phyloP scores from a whole-genome alignment of 2,888 invertebrate genomes.

The Capitulum mitella region DNA sequence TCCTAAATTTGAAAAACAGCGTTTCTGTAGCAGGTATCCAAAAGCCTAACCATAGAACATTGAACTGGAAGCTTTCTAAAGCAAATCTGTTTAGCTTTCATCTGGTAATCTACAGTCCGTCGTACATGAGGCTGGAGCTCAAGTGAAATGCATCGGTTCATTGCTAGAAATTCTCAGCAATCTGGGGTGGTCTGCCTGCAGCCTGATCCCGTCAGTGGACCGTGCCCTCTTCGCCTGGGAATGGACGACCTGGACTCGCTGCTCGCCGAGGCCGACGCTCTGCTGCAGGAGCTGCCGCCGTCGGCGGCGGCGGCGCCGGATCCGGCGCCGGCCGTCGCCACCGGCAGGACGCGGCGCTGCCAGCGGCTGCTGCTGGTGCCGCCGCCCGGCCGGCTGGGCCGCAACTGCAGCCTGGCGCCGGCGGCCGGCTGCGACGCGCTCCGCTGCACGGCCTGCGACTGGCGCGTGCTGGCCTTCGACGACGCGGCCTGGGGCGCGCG shows the following conservation, averaged over 20 bases:
- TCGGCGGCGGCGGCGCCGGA: not conserved
- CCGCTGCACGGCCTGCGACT: slow-evolving; percentile 1
- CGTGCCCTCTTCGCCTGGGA: not conserved
- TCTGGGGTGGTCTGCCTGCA: no score
- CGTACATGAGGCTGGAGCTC: no score
- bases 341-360: not conserved
- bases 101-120: no score
- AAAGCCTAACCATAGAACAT: no score
- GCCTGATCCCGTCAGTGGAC: no score
- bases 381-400: not conserved
- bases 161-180: no score
- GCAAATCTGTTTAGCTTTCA: no score
- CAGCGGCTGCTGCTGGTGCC: not conserved
- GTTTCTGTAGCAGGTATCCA: no score
- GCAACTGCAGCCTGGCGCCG: not conserved
- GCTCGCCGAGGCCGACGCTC: slow-evolving; percentile 1
- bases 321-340: not conserved
- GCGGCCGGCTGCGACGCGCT: not conserved
- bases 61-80: no score
- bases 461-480: not conserved
- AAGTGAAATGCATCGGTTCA: no score
- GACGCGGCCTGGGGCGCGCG: not conserved
- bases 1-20: no score
- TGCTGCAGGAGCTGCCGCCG: not conserved
- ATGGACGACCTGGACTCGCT: slow-evolving; percentile 7